Evolutionary conservation across 1,140 invertebrate species (phyloP).

Genomic region (Micrasema minimum): DNA sequence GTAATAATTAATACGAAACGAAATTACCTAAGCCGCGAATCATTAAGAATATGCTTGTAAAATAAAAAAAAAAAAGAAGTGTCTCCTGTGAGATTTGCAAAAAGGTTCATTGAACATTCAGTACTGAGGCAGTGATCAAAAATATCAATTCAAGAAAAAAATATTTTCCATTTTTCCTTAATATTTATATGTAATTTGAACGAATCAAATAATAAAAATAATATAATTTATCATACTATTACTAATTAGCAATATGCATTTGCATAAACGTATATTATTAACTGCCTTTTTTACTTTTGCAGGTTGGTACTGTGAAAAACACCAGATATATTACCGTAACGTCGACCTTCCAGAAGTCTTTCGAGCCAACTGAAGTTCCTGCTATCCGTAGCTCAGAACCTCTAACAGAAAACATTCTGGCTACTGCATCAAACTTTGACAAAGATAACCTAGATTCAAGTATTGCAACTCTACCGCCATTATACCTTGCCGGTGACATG

Average conservation of each 20-base stretch:
- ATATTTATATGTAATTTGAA: too few species aligned
- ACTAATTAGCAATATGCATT: neutral
- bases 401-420: conserved; percentile 87
- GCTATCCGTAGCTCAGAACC: conserved; percentile 75
- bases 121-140: too few species aligned
- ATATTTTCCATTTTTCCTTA: too few species aligned
- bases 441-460: conserved; percentile 81
- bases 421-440: conserved; percentile 77
- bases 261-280: neutral
- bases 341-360: conserved; percentile 80
- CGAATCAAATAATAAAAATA: too few species aligned
- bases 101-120: too few species aligned
- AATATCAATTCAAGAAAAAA: too few species aligned
- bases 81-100: too few species aligned
- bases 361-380: conserved; percentile 71
- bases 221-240: too few species aligned
- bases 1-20: too few species aligned
- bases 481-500: conserved; percentile 77
- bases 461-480: conserved; percentile 82
- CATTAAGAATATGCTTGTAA: too few species aligned
- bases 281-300: conserved; percentile 55
- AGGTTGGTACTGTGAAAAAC: conserved; percentile 88
- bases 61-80: too few species aligned
- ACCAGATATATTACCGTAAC: conserved; percentile 87
- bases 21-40: too few species aligned